Evolutionary conservation across 2,113 vertebrate species (phyloP).

Genomic region (Lagopus leucura): DNA sequence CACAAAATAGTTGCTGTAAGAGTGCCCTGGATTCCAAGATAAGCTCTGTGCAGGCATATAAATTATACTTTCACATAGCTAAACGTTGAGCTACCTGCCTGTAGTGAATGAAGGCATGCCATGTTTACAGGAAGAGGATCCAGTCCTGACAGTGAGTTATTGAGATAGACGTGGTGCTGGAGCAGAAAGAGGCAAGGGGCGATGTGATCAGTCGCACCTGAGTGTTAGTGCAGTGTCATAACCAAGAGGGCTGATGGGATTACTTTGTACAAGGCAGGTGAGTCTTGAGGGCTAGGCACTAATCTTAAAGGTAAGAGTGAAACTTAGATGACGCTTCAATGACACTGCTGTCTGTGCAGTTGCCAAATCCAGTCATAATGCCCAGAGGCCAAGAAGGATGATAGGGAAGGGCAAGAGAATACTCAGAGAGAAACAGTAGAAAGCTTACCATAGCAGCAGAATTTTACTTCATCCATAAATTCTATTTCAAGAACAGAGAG

Average conservation of each 20-base stretch:
- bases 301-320: not conserved
- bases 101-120: not conserved
- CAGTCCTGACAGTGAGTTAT: not conserved
- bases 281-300: not conserved
- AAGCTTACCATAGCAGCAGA: not conserved
- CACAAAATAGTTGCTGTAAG: not conserved
- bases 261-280: not conserved
- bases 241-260: not conserved
- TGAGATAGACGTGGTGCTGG: rapidly evolving
- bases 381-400: not conserved
- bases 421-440: not conserved
- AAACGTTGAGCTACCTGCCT: not conserved
- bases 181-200: not conserved
- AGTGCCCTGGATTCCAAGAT: not conserved
- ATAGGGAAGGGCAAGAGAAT: not conserved
- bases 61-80: not conserved
- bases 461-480: not conserved
- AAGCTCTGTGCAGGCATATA: not conserved
- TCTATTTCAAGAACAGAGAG: not conserved
- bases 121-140: not conserved
- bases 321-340: not conserved
- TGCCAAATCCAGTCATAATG: not conserved
- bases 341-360: not conserved
- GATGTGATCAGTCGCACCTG: not conserved
- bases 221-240: not conserved